A percentile compares a stretch with the other conserved stretches of the same genome.
Evolutionary conservation across 2,797 vertebrate species (phyloP).

Genomic region (Amphiprion clarkii): DNA sequence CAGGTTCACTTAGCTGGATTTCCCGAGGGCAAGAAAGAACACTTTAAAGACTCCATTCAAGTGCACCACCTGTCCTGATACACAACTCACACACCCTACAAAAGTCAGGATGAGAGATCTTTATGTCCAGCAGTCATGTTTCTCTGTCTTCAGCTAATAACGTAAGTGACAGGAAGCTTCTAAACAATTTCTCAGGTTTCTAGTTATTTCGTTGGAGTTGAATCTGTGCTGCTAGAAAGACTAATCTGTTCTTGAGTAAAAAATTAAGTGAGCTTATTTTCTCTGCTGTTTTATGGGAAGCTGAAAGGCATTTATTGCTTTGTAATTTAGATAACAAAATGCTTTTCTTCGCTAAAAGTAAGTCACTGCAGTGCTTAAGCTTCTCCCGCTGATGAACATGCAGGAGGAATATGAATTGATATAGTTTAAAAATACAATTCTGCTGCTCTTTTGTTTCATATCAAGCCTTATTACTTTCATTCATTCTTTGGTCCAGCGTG

Average conservation of each 20-base stretch:
- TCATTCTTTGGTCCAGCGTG: neutral
- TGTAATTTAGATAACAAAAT: no score
- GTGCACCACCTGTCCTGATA: constrained; percentile 22
- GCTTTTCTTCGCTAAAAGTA: neutral
- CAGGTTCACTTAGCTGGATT: constrained; percentile 41
- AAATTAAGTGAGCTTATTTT: neutral
- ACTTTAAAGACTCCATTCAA: constrained; percentile 15
- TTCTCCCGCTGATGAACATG: neutral
- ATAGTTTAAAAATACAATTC: neutral
- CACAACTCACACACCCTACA: constrained; percentile 2
- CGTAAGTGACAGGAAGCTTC: neutral
- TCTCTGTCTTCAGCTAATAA: neutral
- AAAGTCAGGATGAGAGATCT: constrained; percentile 11
- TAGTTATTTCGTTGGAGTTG: neutral
- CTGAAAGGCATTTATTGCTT: neutral
- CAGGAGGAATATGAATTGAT: neutral
- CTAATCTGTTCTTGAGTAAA: neutral
- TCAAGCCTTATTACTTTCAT: neutral
- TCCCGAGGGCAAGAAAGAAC: constrained; percentile 1
- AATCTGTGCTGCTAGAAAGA: neutral
- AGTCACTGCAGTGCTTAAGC: neutral
- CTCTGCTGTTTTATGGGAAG: neutral
- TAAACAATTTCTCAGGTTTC: neutral
- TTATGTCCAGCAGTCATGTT: neutral
- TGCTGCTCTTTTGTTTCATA: neutral